Evolutionary conservation across 2,888 invertebrate genomes (phyloP), one percentile per base, ranked within the genome.

Genomic region (Aplocera efformata): DNA sequence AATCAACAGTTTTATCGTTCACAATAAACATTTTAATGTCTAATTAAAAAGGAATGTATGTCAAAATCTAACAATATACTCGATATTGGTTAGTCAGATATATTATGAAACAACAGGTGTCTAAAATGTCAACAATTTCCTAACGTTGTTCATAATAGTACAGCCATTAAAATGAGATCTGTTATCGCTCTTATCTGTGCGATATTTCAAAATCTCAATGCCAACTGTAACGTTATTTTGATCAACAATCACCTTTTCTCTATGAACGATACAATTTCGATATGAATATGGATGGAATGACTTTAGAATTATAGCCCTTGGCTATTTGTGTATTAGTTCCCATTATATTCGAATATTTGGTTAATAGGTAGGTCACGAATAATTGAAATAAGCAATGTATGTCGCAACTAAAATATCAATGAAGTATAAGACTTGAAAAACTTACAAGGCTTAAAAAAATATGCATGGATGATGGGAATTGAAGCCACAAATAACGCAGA

Each of bases 151-250:
- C 32, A 17, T 42, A 30, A 32, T 29, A 29, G 28, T 47, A 50
- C 39, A 36, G 36, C 25, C 32, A 21, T 30, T 43, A 21, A 55
- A 58, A 61, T 58, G 53, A 48, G 47, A 52, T 48, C 45, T 53
- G 56, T 61, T 58, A 64, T 46, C 62, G 43, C 32, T 33, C 36
- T 51, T 54, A 58, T 57, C 50, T 35, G 5, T 46, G 42, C 50
- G 60, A 61, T 60, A 56, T 57, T 54, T 53, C 43, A 44, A 34
- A 56, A 64, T 58, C 47, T 62, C 64, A 65, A 54, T 67, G 63
- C 56, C 61, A 64, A 56, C 48, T 56, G 48, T 49, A 56, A 56
- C 51, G 50, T 59, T 60, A 60, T 59, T 60, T 58, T 58, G 50
- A 55, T 50, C 46, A 44, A 38, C 32, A 32, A 17, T 20, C 28